Base-by-base conservation (phyloP, 2,113 vertebrate genomes). In the Eubucco bourcierii region DNA sequence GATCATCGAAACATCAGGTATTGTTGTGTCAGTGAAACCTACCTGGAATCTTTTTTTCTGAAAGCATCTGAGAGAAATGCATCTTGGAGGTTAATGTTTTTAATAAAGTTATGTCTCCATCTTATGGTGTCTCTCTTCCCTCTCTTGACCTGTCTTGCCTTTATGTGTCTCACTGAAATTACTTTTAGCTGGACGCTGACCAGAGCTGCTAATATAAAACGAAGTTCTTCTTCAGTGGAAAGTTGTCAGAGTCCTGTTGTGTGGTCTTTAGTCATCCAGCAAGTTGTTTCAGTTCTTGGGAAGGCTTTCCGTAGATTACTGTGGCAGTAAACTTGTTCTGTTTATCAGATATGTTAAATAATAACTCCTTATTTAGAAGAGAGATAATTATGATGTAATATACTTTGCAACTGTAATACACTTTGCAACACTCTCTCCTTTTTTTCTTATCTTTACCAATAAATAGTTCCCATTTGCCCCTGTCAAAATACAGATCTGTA, bases 401-500 rank as follows among this genome's bases (percentile, higher is more conserved):
- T 58, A 52, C 31, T 74, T 85, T 8, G 10, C 47, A 50, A 60
- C 2, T 76, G 77, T 67, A 88, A 79, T 55, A 27, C 53, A 52
- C 31, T 74, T 85, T 8, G 10, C 47, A 50, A 60, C 2, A 0
- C 47, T 21, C 56, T 66, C 33, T 84, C 34, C 27, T 80, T 83
- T 90, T 90, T 80, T 15, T 50, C 5, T 80, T 88, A 41, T 60
- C 29, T 85, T 90, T 82, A 85, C 15, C 76, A 88, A 67, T 80
- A 90, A 88, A 88, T 90, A 79, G 90, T 85, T 95, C 64, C 28
- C 15, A 56, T 47, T 92, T 85, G 53, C 52, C 15, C 55, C 73
- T 88, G 76, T 90, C 76, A 85, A 74, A 86, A 90, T 67, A 56
- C 10, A 86, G 80, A 75, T 64, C 84, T 92, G 2, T 82, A 72